These are phyloP conservation scores for Macrotis lagotis DNA, from an alignment of 2,113 vertebrate species.

Conservation along the genomic window DNA sequence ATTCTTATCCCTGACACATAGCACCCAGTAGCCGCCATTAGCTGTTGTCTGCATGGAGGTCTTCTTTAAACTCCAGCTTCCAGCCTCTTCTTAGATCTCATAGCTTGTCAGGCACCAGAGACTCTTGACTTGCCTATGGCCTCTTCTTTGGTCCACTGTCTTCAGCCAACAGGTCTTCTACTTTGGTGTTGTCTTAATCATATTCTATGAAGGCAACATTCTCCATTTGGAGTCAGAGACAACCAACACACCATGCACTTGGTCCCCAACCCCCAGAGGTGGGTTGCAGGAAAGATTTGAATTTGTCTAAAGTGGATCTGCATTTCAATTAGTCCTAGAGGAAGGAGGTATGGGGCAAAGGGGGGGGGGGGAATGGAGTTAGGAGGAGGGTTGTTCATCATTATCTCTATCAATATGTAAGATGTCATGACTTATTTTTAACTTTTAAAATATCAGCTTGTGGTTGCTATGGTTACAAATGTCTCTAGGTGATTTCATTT, in stretches of 20 bases:
- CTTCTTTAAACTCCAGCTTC: background rate
- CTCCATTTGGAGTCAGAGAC: background rate
- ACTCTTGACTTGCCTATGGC: background rate
- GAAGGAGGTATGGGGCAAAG: constrained; percentile 52
- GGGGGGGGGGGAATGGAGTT: no score
- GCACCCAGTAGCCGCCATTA: background rate
- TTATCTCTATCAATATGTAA: constrained; percentile 71
- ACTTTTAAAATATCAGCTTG: constrained; percentile 79
- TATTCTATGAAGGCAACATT: background rate
- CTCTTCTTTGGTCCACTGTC: background rate
- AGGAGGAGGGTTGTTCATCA: constrained; percentile 55
- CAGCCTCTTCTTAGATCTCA: background rate
- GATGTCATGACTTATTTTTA: constrained; percentile 82
- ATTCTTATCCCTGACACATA: background rate
- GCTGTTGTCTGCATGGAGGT: background rate
- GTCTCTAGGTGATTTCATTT: constrained; percentile 74
- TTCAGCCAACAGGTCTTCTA: background rate
- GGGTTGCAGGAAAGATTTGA: background rate
- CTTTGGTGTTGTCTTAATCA: background rate
- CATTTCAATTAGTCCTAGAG: constrained; percentile 24
- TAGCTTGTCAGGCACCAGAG: background rate
- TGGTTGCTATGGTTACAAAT: constrained; percentile 75
- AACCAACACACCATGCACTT: background rate
- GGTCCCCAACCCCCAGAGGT: constrained; percentile 3
- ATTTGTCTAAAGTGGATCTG: constrained; percentile 36